Evolutionary conservation across 2,888 invertebrate genomes (phyloP), one percentile per base, ranked within the genome.

Genomic region (Bursaphelenchus okinawaensis): DNA sequence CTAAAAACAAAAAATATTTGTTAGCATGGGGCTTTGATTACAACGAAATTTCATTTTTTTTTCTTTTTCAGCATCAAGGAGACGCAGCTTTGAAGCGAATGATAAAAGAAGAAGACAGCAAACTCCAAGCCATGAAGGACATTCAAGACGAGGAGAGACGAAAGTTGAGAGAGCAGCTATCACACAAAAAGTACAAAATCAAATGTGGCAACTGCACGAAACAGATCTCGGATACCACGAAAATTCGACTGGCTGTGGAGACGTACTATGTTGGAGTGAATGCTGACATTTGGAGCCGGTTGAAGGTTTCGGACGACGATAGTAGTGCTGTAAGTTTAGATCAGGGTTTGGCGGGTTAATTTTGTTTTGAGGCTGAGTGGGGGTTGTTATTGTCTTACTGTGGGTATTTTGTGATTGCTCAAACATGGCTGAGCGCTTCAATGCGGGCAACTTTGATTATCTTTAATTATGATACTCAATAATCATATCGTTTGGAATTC

Each of bases 191-290:
- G 40, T 40, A 40, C 40, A 40, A 40, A 40, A 40, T 40, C 40
- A 1, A n/a, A 40, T 40, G 40, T 40, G n/a, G n/a, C 40, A 40
- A 40, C 6, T 40, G 40, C 40, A 12, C 16, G n/a, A n/a, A 12
- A n/a, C 16, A 40, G 16, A 40, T 40, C n/a, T 40, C 40, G 40
- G 40, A 40, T 40, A 40, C 40, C 40, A 40, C 40, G 23, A 56
- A 74, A 20, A 23, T 71, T 28, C 68, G 68, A 16, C 55, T 55
- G 7, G 55, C 73, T 31, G 28, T 55, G 16, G 57, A 62, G 27
- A 52, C 64, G 20, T 29, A 67, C 22, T 71, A 50, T 52, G 63
- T 72, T 7, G 64, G 65, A 40, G 68, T 71, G 27, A 60, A 71
- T n/a, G 52, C 57, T 8, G 16, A 7, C n/a, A 59, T 62, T 12